phyloP scores from a whole-genome alignment of 2,113 vertebrate genomes.

The Ctenodactylus gundi region DNA sequence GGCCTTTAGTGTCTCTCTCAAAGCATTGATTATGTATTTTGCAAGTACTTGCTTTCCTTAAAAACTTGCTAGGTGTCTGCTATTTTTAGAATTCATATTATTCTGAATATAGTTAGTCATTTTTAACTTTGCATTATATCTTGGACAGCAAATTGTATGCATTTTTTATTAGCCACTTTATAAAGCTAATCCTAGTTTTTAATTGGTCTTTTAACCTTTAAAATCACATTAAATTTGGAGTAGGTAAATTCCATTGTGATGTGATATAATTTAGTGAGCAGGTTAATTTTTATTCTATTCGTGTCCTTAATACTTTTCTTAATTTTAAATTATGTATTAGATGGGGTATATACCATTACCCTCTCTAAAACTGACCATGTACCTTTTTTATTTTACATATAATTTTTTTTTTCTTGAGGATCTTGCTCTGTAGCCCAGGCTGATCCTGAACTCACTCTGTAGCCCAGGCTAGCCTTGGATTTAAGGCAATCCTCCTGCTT shows the following conservation, averaged over 20 bases:
- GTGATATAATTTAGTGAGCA: constrained; percentile 29
- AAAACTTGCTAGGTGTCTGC: not conserved
- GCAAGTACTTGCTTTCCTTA: not conserved
- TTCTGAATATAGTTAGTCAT: constrained; percentile 22
- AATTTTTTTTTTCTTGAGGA: no score
- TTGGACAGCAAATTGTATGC: constrained; percentile 2
- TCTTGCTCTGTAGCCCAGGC: no score
- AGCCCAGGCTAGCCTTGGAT: no score
- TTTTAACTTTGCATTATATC: not conserved
- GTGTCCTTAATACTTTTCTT: constrained; percentile 35
- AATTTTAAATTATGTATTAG: constrained; percentile 29
- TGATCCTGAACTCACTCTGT: no score
- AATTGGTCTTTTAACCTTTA: constrained; percentile 23
- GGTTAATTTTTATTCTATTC: constrained; percentile 37
- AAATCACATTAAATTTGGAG: constrained; percentile 29
- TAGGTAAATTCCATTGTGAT: not conserved
- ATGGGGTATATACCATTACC: constrained; percentile 24
- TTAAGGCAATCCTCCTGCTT: no score
- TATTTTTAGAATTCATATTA: not conserved
- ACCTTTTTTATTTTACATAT: no score
- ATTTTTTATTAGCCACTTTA: not conserved
- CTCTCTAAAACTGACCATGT: constrained; percentile 31
- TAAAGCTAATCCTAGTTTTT: constrained; percentile 27
- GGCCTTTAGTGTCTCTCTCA: not conserved
- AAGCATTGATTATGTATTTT: not conserved